Evolutionary conservation across 2,797 vertebrate genomes (phyloP), one percentile per base, ranked within the genome.

Genomic region (Odontamblyopus rebecca): DNA sequence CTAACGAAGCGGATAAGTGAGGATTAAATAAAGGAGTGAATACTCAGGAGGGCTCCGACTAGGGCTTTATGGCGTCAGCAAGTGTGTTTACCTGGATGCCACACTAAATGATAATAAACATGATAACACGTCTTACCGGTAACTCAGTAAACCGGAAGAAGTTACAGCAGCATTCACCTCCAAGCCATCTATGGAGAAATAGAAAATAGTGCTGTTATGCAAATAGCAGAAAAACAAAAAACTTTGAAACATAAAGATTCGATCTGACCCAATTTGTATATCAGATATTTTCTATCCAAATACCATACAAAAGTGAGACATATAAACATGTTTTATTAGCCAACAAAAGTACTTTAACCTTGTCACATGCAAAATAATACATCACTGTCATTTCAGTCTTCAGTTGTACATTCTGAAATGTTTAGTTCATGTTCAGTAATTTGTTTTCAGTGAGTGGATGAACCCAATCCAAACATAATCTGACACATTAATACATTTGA

Each of bases 401-500:
- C 38, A 18, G 71, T 32, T 68, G 4, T 61, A 65, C 72, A 44
- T 71, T 72, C 19, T 62, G 29, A 70, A 50, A 69, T 59, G 68
- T 62, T 59, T 35, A 59, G 38, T 26, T 38, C 29, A 68, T 77
- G 16, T 23, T 23, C 23, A 23, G 66, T 74, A 51, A 81, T 71
- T 84, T 2, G 72, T 79, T 77, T 66, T 30, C 18, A 67, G 69
- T 69, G 82, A 65, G 30, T 63, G 3, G 12, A 48, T 51, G 68
- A 77, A 82, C 61, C 76, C 77, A 75, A 72, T 83, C 67, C 76
- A 82, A 86, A 77, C 61, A 83, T 15, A 81, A 83, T 79, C 32
- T 68, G 16, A 35, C 60, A 61, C 41, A n/a, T 32, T 19, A 19
- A 16, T 27, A 64, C 23, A 27, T 50, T 13, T 65, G 63, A 65